These are phyloP conservation scores for Apostichopus japonicus DNA, from an alignment of 35 echinoderm and acorn worm genomes.

Conservation along the genomic window DNA sequence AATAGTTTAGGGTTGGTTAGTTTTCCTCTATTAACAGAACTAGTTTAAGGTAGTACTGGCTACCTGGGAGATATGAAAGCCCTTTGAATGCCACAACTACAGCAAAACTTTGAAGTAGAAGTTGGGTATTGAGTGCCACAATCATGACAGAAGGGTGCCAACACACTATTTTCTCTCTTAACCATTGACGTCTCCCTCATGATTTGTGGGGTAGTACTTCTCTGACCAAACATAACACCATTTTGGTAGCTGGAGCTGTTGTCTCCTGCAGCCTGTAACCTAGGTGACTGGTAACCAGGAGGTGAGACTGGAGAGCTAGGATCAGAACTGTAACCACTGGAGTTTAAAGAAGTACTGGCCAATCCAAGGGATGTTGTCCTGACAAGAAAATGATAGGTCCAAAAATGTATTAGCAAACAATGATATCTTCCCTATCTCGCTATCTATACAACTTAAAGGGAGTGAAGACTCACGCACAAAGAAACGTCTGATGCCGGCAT, in stretches of 20 bases:
- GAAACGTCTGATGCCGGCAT: too few species aligned
- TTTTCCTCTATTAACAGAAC: too few species aligned
- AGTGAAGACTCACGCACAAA: too few species aligned
- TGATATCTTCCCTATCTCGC: too few species aligned
- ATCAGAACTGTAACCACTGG: constrained; percentile 35
- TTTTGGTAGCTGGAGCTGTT: not conserved
- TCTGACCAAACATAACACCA: not conserved
- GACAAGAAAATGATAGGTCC: not conserved
- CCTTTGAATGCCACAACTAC: constrained; percentile 68
- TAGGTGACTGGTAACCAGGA: not conserved
- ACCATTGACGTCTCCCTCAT: constrained; percentile 20
- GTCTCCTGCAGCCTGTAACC: not conserved
- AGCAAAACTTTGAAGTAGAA: constrained; percentile 69
- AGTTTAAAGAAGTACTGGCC: not conserved
- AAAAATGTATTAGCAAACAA: too few species aligned
- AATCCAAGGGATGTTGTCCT: constrained; percentile 26
- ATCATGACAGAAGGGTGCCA: constrained; percentile 68
- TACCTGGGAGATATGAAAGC: constrained; percentile 57
- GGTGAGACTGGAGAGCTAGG: not conserved
- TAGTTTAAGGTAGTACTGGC: too few species aligned
- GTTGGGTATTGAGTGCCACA: constrained; percentile 74
- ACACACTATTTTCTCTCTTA: constrained; percentile 10
- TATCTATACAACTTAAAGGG: too few species aligned
- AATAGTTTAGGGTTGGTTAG: too few species aligned
- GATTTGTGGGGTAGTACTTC: not conserved